These are phyloP conservation scores for Naja naja DNA, from an alignment of 2,113 vertebrate genomes.

Conservation along the genomic window DNA sequence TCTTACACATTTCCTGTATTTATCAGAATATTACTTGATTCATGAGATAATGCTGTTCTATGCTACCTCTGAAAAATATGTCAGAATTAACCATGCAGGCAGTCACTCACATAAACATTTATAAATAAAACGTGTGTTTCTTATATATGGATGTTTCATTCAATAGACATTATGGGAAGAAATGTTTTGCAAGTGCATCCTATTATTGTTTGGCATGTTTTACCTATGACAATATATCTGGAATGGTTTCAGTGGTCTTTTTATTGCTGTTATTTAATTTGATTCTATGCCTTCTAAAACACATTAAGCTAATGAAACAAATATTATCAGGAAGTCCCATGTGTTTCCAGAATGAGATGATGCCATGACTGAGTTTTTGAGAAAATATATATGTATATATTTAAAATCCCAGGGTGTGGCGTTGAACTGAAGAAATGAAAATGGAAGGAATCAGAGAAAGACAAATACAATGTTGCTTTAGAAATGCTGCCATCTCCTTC, in stretches of 20 bases:
- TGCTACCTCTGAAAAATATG: accelerated
- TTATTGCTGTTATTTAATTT: constrained; percentile 10
- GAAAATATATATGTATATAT: not conserved
- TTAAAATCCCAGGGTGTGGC: not conserved
- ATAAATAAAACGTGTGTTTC: not conserved
- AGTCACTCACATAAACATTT: not conserved
- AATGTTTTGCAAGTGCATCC: constrained; percentile 8
- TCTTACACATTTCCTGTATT: not conserved
- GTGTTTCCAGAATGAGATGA: constrained; percentile 10
- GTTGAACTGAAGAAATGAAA: not conserved
- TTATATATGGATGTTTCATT: constrained; percentile 1
- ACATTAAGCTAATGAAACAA: constrained; percentile 30
- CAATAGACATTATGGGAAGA: constrained; percentile 16
- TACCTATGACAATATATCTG: not conserved
- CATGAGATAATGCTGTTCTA: not conserved
- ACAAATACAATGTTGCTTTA: constrained; percentile 15
- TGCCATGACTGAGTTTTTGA: constrained; percentile 4
- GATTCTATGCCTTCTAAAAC: constrained; percentile 31
- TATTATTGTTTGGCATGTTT: not conserved
- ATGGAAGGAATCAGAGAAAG: constrained; percentile 1
- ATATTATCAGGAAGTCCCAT: not conserved
- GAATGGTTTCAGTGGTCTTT: not conserved
- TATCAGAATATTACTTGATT: not conserved
- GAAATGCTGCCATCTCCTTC: not conserved
- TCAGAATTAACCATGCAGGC: not conserved